Percentiles rank a stretch among this genome's conserved stretches.
These are phyloP conservation scores for Apodemia duryi DNA, from an alignment of 2,888 invertebrate genomes.

Conservation along the genomic window DNA sequence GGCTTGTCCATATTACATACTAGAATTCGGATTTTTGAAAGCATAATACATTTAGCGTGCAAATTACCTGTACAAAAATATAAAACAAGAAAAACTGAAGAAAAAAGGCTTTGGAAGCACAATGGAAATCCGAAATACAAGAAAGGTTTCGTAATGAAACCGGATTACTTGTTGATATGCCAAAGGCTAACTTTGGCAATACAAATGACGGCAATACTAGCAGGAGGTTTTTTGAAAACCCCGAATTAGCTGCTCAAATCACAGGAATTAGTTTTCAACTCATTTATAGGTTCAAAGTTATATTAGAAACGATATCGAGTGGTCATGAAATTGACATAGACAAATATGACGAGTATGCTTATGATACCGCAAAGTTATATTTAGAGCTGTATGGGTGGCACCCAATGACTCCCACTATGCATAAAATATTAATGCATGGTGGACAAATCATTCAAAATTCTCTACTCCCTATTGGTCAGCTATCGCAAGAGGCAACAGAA, in stretches of 20 bases:
- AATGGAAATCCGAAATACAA: conserved; percentile 10
- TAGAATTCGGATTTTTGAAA: conserved; percentile 31
- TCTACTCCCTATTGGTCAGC: conserved; percentile 17
- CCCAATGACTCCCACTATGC: conserved; percentile 1
- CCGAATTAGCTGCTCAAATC: not conserved
- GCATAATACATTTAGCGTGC: conserved; percentile 29
- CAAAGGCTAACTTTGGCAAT: not conserved
- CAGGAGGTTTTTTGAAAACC: not conserved
- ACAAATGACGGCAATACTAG: not conserved
- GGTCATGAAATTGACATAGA: not conserved
- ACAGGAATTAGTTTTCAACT: not conserved
- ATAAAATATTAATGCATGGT: conserved; percentile 9
- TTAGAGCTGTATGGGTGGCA: conserved; percentile 1
- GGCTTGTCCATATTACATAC: conserved; percentile 40
- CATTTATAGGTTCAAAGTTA: not conserved
- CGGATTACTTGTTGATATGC: not conserved
- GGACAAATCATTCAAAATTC: not conserved
- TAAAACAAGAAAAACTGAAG: conserved; percentile 29
- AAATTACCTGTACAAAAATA: conserved; percentile 33
- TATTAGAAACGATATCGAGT: not conserved
- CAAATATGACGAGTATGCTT: conserved; percentile 6
- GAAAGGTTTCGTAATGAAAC: conserved; percentile 2
- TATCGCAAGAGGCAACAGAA: conserved; percentile 29
- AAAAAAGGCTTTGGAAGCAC: conserved; percentile 28
- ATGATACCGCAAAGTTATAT: conserved; percentile 7